phyloP scores from a whole-genome alignment of 2,797 vertebrate genomes.

The Arrhamphus sclerolepis region DNA sequence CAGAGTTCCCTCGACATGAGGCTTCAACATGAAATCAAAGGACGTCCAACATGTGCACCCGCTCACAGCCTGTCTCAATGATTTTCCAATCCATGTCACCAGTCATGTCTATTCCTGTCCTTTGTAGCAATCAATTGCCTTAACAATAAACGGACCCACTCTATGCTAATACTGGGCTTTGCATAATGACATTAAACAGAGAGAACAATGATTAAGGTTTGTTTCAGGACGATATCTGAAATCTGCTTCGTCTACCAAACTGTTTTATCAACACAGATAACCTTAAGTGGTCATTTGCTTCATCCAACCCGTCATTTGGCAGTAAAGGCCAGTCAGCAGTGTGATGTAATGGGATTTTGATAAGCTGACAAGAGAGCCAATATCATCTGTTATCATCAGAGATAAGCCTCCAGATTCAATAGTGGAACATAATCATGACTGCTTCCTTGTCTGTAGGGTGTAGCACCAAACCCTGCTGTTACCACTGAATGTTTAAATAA shows the following conservation, averaged over 20 bases:
- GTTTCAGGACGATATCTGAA: no score
- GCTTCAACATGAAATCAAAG: slow-evolving; percentile 24
- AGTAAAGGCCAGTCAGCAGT: background rate
- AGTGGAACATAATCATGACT: background rate
- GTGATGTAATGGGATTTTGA: slow-evolving; percentile 7
- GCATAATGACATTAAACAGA: background rate
- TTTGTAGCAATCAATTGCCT: slow-evolving; percentile 65
- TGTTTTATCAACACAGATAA: background rate
- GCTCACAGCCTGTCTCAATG: slow-evolving; percentile 12
- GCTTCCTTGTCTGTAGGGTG: background rate
- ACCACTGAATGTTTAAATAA: no score
- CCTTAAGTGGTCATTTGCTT: background rate
- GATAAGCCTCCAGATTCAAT: background rate
- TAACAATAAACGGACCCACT: slow-evolving; percentile 50
- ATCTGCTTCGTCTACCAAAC: background rate
- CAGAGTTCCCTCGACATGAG: slow-evolving; percentile 18
- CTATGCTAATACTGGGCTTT: slow-evolving; percentile 26
- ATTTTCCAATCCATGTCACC: slow-evolving; percentile 43
- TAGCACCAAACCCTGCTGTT: no score
- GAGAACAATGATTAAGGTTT: no score
- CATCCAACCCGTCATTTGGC: background rate
- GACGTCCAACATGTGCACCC: background rate
- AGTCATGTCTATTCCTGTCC: slow-evolving; percentile 49
- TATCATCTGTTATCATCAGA: slow-evolving; percentile 9
- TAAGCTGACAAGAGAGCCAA: slow-evolving; percentile 5